Evolutionary conservation across 2,888 invertebrate genomes (phyloP).

Genomic region (Odontocolon sp.): DNA sequence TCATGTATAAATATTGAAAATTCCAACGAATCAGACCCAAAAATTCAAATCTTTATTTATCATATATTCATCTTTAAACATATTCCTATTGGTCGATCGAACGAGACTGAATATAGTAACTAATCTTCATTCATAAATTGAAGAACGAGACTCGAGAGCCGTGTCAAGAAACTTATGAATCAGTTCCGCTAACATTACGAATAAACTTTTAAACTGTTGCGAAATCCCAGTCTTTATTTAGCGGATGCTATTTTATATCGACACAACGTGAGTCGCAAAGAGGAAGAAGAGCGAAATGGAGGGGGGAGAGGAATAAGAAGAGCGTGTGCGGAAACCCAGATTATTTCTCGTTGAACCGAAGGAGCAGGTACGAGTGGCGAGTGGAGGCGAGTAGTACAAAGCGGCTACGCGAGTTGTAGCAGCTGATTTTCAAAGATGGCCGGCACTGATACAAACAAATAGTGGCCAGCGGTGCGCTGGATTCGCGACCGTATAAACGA

Average conservation of each 20-base stretch:
- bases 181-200: neutral
- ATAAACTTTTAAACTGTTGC: too few relatives aligned
- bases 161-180: neutral
- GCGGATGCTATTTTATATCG: neutral
- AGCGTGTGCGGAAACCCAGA: neutral
- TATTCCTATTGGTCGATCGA: too few relatives aligned
- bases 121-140: neutral
- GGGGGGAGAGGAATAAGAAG: neutral
- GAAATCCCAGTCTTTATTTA: too few relatives aligned
- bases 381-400: slow-evolving; percentile 26
- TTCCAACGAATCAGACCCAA: too few relatives aligned
- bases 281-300: neutral
- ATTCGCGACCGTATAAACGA: slow-evolving; percentile 52
- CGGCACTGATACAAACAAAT: slow-evolving; percentile 72
- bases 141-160: neutral
- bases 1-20: too few relatives aligned
- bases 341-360: slow-evolving; percentile 29
- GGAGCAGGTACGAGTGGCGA: slow-evolving; percentile 26
- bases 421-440: slow-evolving; percentile 75
- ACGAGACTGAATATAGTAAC: neutral
- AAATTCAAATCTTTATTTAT: too few relatives aligned
- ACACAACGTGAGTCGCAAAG: neutral
- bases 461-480: slow-evolving; percentile 64
- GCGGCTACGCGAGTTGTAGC: slow-evolving; percentile 58
- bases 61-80: neutral